Percentiles rank a stretch among this genome's conserved stretches.
phyloP scores from a whole-genome alignment of 1,140 invertebrate genomes.

The Diuraphis noxia region DNA sequence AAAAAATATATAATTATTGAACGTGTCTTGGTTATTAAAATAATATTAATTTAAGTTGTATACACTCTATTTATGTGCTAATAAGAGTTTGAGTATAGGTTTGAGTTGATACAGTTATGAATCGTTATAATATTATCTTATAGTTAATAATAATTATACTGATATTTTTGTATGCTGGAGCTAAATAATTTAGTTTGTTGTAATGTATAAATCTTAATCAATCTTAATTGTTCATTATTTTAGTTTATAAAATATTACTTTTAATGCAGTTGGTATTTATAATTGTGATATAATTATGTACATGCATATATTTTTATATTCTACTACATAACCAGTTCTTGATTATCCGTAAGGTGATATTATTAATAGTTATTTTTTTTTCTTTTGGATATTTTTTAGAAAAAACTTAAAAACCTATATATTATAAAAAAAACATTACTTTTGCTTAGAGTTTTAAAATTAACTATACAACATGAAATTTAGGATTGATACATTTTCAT shows the following conservation, averaged over 20 bases:
- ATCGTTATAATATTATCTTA: background rate
- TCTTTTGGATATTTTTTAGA: too few species aligned
- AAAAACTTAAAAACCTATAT: too few species aligned
- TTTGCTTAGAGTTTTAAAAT: background rate
- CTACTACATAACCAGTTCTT: background rate
- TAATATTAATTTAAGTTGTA: background rate
- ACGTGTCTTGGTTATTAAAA: background rate
- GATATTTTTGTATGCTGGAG: background rate
- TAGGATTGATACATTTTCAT: background rate
- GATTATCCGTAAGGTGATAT: background rate
- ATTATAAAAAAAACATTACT: too few species aligned
- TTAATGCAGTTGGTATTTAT: background rate
- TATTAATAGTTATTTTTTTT: background rate
- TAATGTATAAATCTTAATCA: background rate
- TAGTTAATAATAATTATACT: background rate
- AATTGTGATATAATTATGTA: too few species aligned
- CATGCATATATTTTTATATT: background rate
- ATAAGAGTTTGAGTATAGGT: background rate
- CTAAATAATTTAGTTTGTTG: background rate
- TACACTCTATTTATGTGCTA: background rate
- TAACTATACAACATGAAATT: background rate
- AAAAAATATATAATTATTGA: background rate
- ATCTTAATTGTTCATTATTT: background rate
- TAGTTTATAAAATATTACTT: background rate
- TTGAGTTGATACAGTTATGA: background rate